Percentiles rank a stretch among this genome's conserved stretches.
phyloP scores from a whole-genome alignment of 2,888 invertebrate genomes.

The Nephrotoma appendiculata region DNA sequence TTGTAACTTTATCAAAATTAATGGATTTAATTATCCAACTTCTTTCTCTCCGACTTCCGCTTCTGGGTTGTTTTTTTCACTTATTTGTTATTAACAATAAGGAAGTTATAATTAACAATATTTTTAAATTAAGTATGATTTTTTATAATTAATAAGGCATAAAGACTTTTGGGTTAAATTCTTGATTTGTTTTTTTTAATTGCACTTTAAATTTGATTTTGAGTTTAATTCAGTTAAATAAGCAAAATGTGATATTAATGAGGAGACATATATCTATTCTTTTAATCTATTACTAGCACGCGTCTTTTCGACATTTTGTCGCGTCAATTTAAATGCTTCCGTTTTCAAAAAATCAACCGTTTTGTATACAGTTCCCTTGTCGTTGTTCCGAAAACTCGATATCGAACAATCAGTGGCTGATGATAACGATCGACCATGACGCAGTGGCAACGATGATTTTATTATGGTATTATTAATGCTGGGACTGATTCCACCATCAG shows the following conservation, averaged over 20 bases:
- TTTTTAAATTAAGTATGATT: too few species aligned
- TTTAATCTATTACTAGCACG: slow-evolving; percentile 23
- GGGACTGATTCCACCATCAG: background rate
- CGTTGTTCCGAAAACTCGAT: slow-evolving; percentile 27
- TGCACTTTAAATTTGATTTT: background rate
- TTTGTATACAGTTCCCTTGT: slow-evolving; percentile 58
- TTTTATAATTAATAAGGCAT: background rate
- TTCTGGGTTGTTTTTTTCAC: too few species aligned
- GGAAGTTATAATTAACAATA: too few species aligned
- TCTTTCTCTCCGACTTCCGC: too few species aligned
- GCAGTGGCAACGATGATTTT: background rate
- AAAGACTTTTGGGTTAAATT: background rate
- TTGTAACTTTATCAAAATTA: too few species aligned
- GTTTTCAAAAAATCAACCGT: slow-evolving; percentile 91
- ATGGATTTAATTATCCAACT: too few species aligned
- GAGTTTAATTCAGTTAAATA: background rate
- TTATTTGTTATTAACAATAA: too few species aligned
- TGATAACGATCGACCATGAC: background rate
- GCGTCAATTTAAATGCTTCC: slow-evolving; percentile 77
- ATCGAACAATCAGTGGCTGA: background rate
- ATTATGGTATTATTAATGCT: background rate
- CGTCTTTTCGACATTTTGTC: slow-evolving; percentile 62
- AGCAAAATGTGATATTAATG: background rate
- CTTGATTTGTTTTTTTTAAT: background rate
- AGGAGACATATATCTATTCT: background rate